Conservation (phyloP, 2,113 vertebrate genomes). For the Ictalurus furcatus region DNA sequence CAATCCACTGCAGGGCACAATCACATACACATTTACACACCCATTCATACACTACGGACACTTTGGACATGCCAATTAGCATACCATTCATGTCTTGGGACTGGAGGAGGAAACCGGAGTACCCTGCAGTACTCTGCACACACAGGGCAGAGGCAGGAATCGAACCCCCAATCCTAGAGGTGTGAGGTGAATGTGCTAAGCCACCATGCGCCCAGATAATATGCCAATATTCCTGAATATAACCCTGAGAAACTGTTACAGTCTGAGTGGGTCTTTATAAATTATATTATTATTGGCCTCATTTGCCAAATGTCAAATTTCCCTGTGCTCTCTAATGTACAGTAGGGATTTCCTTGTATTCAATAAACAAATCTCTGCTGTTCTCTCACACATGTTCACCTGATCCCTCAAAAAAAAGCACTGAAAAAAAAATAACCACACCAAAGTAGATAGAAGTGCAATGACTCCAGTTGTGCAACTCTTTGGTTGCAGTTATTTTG, state of each 20-base stretch:
- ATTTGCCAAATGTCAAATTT: background rate
- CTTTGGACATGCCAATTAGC: too few relatives aligned
- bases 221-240: background rate
- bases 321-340: background rate
- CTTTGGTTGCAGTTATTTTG: background rate
- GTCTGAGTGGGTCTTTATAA: background rate
- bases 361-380: background rate
- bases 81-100: too few relatives aligned
- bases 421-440: background rate
- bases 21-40: too few relatives aligned
- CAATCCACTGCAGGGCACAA: too few relatives aligned
- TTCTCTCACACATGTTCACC: background rate
- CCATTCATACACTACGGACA: too few relatives aligned
- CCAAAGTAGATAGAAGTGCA: conserved; percentile 1
- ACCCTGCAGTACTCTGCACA: too few relatives aligned
- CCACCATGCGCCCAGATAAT: too few relatives aligned
- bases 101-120: too few relatives aligned
- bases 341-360: background rate
- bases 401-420: background rate
- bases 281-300: background rate
- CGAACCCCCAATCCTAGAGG: too few relatives aligned
- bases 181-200: too few relatives aligned
- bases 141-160: too few relatives aligned
- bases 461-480: background rate
- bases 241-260: background rate